Conservation (phyloP, 2,113 vertebrate genomes). For the Naja naja region DNA sequence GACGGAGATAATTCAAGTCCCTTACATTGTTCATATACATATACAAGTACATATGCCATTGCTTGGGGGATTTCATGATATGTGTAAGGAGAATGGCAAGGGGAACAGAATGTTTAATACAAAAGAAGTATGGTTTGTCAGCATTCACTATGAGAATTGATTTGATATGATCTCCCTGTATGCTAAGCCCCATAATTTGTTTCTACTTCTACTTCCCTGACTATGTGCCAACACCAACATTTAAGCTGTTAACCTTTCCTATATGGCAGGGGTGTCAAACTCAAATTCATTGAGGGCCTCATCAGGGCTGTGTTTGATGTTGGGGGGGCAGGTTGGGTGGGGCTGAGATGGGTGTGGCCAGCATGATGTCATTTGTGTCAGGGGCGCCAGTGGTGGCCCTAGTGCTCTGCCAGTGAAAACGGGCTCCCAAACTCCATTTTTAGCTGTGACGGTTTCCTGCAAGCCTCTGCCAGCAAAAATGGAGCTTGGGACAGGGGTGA, state of each 20-base stretch:
- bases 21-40: no score
- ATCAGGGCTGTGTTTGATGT: no score
- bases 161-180: neutral
- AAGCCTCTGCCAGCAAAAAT: no score
- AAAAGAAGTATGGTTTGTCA: neutral
- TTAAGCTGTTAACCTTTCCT: neutral
- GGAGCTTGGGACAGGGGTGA: no score
- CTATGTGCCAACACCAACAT: neutral
- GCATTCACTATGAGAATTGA: neutral
- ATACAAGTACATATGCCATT: neutral
- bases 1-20: neutral
- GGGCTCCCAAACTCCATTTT: no score
- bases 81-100: neutral
- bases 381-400: no score
- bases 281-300: no score
- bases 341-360: no score
- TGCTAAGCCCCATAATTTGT: neutral
- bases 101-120: neutral
- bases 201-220: neutral
- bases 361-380: no score
- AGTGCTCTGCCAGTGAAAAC: no score
- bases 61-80: neutral
- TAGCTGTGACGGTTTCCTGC: no score
- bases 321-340: no score
- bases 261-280: neutral